Evolutionary conservation across 92 coral and sea anemone species (phyloP), one percentile per base, ranked within the genome.

Genomic region (Blastomussa wellsi): DNA sequence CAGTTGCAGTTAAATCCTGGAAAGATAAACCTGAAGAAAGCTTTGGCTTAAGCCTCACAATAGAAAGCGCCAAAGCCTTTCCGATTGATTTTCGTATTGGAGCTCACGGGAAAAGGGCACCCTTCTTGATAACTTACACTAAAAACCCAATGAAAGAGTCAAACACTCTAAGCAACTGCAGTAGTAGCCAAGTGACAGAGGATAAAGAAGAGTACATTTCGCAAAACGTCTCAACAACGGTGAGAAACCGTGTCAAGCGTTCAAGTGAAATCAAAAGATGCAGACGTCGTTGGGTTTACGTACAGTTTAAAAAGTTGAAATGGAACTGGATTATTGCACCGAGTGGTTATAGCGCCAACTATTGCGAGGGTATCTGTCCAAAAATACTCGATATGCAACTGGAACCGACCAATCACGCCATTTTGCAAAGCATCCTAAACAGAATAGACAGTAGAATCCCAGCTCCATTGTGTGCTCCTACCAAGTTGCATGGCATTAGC

Each of bases 251-350:
- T 7, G 73, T 32, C 2, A 68, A n/a, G 37, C 83, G 88, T 49
- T 85, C 88, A 2, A 37, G 75, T 26, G 0, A 33, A 22, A 66
- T 12, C 11, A n/a, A 15, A 57, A 64, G 44, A 22, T 85, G 88
- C 77, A 64, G 39, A 53, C 74, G 76, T 32, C 86, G 87, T 10
- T 83, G 85, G 66, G 80, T 78, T n/a, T 82, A 81, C 36, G 90
- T 90, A 28, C 71, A 82, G 8, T 90, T 90, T 49, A 76, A 65
- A 37, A 65, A 60, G 59, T 42, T 90, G 0, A 86, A 79, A 24
- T 49, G 88, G 79, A 49, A 90, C 73, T 90, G 90, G 93, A 82
- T 90, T 48, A 83, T 90, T 26, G 93, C 90, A 41, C 93, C 93
- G 70, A 49, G 33, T 32, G 90, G 90, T 11, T 90, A 86, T 55